These are phyloP conservation scores for Bimastos eiseni DNA, from an alignment of 2,888 invertebrate genomes.

Conservation along the genomic window DNA sequence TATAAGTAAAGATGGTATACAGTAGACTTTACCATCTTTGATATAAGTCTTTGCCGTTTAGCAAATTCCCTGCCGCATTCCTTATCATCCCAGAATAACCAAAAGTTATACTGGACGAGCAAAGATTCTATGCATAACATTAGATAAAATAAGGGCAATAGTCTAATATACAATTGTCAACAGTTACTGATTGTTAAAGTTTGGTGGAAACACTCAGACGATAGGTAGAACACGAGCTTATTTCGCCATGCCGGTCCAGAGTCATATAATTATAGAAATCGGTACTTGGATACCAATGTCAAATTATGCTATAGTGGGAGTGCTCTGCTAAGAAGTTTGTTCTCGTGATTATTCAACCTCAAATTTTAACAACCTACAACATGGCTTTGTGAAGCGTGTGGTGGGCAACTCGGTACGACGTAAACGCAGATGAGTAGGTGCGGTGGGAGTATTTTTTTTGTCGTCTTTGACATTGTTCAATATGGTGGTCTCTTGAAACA, in stretches of 20 bases:
- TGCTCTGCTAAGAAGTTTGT: neutral
- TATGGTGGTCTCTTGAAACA: neutral
- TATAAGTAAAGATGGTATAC: too few relatives aligned
- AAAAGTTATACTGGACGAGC: too few relatives aligned
- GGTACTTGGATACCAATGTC: too few relatives aligned
- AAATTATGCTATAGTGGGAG: too few relatives aligned
- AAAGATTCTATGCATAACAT: too few relatives aligned
- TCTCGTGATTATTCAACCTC: neutral
- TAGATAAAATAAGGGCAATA: too few relatives aligned
- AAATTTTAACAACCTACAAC: neutral
- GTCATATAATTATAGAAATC: neutral
- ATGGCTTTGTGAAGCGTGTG: neutral
- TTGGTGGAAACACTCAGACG: neutral
- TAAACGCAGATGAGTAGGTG: neutral
- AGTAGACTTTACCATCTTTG: too few relatives aligned
- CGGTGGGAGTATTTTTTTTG: slow-evolving; percentile 13
- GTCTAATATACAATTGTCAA: too few relatives aligned
- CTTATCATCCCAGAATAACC: too few relatives aligned
- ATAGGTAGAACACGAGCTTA: neutral
- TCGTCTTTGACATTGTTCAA: slow-evolving; percentile 1
- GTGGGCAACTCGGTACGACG: neutral
- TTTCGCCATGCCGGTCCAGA: neutral
- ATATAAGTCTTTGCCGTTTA: too few relatives aligned
- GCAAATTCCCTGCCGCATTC: too few relatives aligned
- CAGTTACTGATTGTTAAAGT: neutral